Percentiles rank a stretch among this genome's conserved stretches.
Conservation (phyloP, 2,888 invertebrate species). For the Drosophila sordidula region DNA sequence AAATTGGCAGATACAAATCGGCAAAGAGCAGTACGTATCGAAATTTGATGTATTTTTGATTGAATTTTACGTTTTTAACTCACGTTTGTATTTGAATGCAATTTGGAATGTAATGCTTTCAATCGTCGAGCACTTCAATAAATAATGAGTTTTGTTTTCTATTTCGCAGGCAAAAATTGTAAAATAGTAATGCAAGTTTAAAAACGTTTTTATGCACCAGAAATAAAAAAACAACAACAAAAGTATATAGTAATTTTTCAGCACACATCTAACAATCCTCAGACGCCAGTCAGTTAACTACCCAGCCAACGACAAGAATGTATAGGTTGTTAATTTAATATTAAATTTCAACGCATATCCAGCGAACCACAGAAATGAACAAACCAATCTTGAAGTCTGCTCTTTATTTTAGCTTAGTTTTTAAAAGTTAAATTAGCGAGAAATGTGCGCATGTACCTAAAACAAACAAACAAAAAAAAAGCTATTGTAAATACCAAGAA, state of each 20-base stretch:
- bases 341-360: constrained; percentile 64
- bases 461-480: constrained; percentile 19
- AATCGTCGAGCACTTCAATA: constrained; percentile 12
- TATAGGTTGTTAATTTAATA: constrained; percentile 66
- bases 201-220: constrained; percentile 51
- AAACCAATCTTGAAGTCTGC: constrained; percentile 63
- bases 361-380: constrained; percentile 55
- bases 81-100: constrained; percentile 52
- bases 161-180: constrained; percentile 81
- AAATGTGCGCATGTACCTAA: constrained; percentile 72
- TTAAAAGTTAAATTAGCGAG: constrained; percentile 45
- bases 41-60: constrained; percentile 37
- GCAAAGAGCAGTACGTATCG: constrained; percentile 65
- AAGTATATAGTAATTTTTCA: constrained; percentile 60
- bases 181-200: constrained; percentile 62
- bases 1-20: constrained; percentile 66
- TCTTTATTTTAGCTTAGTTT: constrained; percentile 54
- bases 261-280: constrained; percentile 46
- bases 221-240: constrained; percentile 13
- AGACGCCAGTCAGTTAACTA: constrained; percentile 36
- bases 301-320: constrained; percentile 35
- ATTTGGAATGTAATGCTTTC: constrained; percentile 26
- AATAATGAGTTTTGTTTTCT: constrained; percentile 58
- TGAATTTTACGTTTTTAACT: constrained; percentile 44
- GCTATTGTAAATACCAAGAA: constrained; percentile 47